Base-by-base conservation (phyloP, 1,140 invertebrate genomes). In the Paralvinella palmiformis region DNA sequence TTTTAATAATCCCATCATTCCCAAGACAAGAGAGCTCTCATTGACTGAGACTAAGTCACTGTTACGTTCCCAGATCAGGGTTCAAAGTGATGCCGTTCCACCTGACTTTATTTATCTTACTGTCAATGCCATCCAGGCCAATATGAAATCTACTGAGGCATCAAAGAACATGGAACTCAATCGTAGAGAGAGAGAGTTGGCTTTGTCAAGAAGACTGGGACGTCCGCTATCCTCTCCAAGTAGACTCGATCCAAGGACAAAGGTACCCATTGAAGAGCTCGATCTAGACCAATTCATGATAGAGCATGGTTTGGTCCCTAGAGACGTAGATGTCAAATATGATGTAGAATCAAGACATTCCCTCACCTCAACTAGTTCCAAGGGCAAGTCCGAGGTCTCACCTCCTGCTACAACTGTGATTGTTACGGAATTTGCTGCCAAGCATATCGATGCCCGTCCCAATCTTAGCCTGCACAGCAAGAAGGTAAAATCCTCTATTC, bases 61-160 rank as follows among this genome's bases (percentile, higher is more conserved):
- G 59, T 66, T 80, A n/a, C 64, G 76, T 29, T 78, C 76, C 36
- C 79, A 80, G 67, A 79, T 80, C 45, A 68, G 75, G 29, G 75
- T 73, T 69, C 73, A 72, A 64, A 63, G 75, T 35, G 74, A 66
- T 59, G 61, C 72, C 57, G 66, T 74, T 7, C 76, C 77, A n/a
- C 78, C 78, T 20, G 74, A 79, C 59, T 80, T 80, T 69, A 75
- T 80, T 20, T 77, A 77, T 62, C 57, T 77, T 7, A 76, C 76
- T 22, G 70, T 79, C 0, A 76, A 73, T 68, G 73, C 77, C 58
- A 78, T 79, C 44, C 74, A 78, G 53, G 70, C 70, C 45, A 69
- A 71, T 7, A 68, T 76, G 70, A 70, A 70, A 52, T 68, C 52
- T 15, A 67, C 20, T 29, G 65, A 65, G 13, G 17, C 61, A 13